A percentile compares a stretch with the other conserved stretches of the same genome.
phyloP scores from a whole-genome alignment of 1,140 invertebrate species.

The Antheraea pernyi region DNA sequence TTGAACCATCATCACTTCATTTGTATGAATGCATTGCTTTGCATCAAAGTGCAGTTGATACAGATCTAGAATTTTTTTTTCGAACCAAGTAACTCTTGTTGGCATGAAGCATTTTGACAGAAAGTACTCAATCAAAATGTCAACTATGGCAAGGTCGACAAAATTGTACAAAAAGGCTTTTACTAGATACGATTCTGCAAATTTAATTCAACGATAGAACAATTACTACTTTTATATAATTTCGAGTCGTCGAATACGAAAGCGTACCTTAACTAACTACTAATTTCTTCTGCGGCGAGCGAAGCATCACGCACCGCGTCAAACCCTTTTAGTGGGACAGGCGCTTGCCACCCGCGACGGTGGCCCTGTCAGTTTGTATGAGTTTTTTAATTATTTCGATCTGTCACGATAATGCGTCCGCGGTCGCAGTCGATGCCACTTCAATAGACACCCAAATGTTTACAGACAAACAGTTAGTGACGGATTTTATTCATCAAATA shows the following conservation, averaged over 20 bases:
- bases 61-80: no score
- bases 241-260: neutral
- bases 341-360: constrained; percentile 47
- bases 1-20: no score
- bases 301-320: constrained; percentile 57
- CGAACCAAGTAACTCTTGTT: no score
- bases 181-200: no score
- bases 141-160: no score
- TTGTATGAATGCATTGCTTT: no score
- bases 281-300: constrained; percentile 53
- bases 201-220: no score
- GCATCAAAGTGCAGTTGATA: no score
- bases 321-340: constrained; percentile 64
- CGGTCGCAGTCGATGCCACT: no score
- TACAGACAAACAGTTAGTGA: neutral
- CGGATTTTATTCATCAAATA: neutral
- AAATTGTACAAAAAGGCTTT: no score
- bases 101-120: no score
- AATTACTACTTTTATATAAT: neutral
- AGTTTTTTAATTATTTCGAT: constrained; percentile 14
- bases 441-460: neutral
- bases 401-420: constrained; percentile 9
- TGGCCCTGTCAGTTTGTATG: constrained; percentile 31
- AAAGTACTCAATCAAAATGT: no score
- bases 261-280: constrained; percentile 19